Base-by-base conservation (phyloP, 1,140 invertebrate species). In the Papilio polyxenes region DNA sequence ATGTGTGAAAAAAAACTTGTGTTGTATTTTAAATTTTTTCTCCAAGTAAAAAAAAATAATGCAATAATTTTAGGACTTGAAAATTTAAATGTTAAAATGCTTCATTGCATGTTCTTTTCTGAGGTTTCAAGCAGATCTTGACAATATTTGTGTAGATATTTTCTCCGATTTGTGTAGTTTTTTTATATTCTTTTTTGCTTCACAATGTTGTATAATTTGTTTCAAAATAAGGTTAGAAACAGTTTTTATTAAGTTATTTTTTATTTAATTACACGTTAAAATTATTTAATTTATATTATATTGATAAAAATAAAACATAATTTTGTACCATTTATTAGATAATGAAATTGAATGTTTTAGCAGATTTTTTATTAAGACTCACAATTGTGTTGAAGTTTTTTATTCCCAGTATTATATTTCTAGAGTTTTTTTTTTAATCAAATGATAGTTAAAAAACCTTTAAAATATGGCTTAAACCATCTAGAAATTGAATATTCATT, bases 51-150 rank as follows among this genome's bases (percentile, higher is more conserved):
- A n/a, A 59, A 31, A 65, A 72, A 37, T 9, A 72, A 72, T 72
- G 65, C 65, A 72, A 37, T 56, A n/a, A 56, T 72, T 72, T 7
- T 72, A 72, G 65, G 31, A 17, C 13, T 72, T 72, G 13, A 40
- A 13, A 15, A 15, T 69, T 65, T 72, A 5, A 23, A 72, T 7
- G 1, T 11, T 40, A 11, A 37, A 72, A 37, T 53, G 75, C 3
- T 78, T 59, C 81, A 49, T 53, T 10, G 75, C 10, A 53, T n/a
- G 86, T 87, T 87, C 86, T 91, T 87, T 88, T 90, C 79, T 51
- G 85, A 87, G 80, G 82, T 87, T 83, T 81, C 75, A 88, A 88
- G 84, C 80, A 85, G 86, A 74, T 83, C 79, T 80, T 77, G 65
- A 23, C 56, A 80, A 83, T 85, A 75, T 79, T 37, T 82, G 82